Evolutionary conservation across 2,113 vertebrate genomes (phyloP).

Genomic region (Pseudonaja textilis): DNA sequence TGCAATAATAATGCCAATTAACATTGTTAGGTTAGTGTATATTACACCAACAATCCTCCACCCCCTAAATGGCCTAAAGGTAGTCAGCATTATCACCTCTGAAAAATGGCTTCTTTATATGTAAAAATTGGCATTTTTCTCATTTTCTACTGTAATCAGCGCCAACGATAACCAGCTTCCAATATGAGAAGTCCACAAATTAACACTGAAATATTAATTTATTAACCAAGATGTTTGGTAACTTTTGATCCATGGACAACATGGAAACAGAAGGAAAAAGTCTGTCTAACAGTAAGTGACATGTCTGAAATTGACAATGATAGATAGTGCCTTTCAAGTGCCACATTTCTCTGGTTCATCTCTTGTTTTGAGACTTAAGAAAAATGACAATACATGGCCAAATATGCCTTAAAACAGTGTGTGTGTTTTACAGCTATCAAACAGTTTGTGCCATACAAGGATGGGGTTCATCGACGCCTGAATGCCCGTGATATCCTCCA

Average conservation of each 20-base stretch:
- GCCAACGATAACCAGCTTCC: background rate
- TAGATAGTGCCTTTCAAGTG: background rate
- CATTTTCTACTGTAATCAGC: background rate
- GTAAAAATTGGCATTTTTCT: background rate
- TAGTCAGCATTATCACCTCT: background rate
- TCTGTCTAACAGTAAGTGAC: background rate
- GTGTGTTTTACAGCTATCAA: background rate
- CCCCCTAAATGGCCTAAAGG: background rate
- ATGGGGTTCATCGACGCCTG: slow-evolving; percentile 77
- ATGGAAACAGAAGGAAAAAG: background rate
- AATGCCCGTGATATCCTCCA: slow-evolving; percentile 96
- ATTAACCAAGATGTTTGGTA: background rate
- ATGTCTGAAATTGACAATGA: background rate
- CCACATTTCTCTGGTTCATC: too few species aligned
- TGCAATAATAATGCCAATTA: background rate
- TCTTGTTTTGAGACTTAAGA: background rate
- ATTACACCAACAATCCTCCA: background rate
- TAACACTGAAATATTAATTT: background rate
- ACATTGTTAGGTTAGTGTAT: background rate
- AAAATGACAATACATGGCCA: background rate
- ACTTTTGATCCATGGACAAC: background rate
- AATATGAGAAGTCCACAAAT: background rate
- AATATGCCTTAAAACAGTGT: background rate
- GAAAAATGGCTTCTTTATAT: background rate
- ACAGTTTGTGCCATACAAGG: background rate